Percentiles rank a stretch among this genome's conserved stretches.
phyloP scores from a whole-genome alignment of 1,140 invertebrate genomes.

The Micrasema longulum region DNA sequence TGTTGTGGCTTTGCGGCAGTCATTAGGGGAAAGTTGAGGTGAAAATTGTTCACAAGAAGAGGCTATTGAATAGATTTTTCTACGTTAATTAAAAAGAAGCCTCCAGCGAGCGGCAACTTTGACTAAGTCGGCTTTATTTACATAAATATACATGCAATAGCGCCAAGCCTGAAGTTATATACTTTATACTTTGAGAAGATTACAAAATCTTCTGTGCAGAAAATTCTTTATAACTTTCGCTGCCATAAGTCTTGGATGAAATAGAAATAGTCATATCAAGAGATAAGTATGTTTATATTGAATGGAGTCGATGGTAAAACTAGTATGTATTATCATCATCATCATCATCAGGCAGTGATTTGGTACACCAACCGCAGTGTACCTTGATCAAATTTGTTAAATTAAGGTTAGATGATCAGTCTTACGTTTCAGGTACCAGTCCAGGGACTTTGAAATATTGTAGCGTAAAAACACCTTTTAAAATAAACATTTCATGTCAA shows the following conservation, averaged over 20 bases:
- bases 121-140: conserved; percentile 50
- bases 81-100: conserved; percentile 55
- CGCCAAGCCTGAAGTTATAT: conserved; percentile 30
- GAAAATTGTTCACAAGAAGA: conserved; percentile 27
- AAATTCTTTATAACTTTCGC: conserved; percentile 21
- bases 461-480: too few species aligned
- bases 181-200: conserved; percentile 35
- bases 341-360: too few species aligned
- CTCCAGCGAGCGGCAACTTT: conserved; percentile 42
- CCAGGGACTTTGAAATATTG: too few species aligned
- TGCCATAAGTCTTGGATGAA: background rate
- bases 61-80: conserved; percentile 48
- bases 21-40: background rate
- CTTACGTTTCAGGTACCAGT: too few species aligned
- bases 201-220: conserved; percentile 32
- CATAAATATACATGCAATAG: conserved; percentile 50
- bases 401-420: too few species aligned
- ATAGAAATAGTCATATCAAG: too few species aligned
- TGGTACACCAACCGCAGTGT: too few species aligned
- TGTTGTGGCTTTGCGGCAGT: background rate
- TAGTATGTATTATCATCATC: too few species aligned
- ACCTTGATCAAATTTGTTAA: too few species aligned
- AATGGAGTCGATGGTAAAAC: too few species aligned
- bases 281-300: too few species aligned
- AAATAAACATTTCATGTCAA: too few species aligned